A percentile compares a stretch with the other conserved stretches of the same genome.
Evolutionary conservation across 2,797 vertebrate genomes (phyloP).

Genomic region (Eulemur albifrons): DNA sequence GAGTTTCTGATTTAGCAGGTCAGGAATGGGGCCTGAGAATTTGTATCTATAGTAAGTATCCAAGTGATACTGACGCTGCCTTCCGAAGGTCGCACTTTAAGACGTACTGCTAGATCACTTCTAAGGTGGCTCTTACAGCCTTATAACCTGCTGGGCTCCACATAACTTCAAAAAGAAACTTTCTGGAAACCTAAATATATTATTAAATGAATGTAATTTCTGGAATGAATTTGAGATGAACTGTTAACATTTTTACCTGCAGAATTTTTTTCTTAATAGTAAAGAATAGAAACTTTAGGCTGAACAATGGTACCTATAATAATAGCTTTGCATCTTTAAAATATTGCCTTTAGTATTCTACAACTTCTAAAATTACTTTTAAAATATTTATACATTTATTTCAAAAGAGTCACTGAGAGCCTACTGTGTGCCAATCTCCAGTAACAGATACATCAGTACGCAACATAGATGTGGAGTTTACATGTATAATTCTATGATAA

Average conservation of each 20-base stretch:
- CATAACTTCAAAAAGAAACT: not conserved
- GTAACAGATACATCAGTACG: not conserved
- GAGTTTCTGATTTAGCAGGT: not conserved
- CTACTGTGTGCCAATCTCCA: not conserved
- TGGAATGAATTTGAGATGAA: not conserved
- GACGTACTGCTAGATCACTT: not conserved
- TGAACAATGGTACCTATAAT: not conserved
- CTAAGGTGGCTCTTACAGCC: not conserved
- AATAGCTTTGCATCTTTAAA: not conserved
- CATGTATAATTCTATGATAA: not conserved
- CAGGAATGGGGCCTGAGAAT: not conserved
- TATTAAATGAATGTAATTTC: not conserved
- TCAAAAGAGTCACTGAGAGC: not conserved
- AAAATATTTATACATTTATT: not conserved
- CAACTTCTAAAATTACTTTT: not conserved
- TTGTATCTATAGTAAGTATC: not conserved
- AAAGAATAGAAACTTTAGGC: not conserved
- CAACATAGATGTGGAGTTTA: rapidly evolving
- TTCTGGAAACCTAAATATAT: not conserved
- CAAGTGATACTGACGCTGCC: not conserved
- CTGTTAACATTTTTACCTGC: not conserved
- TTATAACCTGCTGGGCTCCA: not conserved
- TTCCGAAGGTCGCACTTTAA: not conserved
- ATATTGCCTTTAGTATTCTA: not conserved
- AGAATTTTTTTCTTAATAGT: not conserved